Percentiles rank a stretch among this genome's conserved stretches.
These are phyloP conservation scores for Galemys pyrenaicus DNA, from an alignment of 2,113 vertebrate genomes.

Conservation along the genomic window DNA sequence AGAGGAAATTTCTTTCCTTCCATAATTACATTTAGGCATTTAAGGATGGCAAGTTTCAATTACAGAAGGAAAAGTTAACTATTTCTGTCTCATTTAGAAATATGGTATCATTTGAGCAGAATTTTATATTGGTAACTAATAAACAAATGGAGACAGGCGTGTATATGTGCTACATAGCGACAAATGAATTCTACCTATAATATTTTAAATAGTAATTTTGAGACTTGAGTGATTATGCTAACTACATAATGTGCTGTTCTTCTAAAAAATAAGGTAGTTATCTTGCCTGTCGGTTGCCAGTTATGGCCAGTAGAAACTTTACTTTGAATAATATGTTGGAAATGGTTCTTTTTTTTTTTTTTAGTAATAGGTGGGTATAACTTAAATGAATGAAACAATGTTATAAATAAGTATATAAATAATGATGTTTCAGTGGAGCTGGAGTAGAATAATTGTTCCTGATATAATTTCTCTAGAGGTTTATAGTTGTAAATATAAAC, in stretches of 20 bases:
- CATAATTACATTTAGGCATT: constrained; percentile 60
- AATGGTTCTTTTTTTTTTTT: not conserved
- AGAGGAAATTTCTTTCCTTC: constrained; percentile 65
- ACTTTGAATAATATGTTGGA: constrained; percentile 61
- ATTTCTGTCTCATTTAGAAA: constrained; percentile 55
- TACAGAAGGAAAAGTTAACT: constrained; percentile 61
- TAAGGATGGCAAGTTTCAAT: constrained; percentile 60
- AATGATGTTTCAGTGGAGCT: not conserved
- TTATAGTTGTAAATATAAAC: constrained; percentile 8
- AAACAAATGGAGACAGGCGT: constrained; percentile 42
- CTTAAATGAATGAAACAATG: constrained; percentile 8
- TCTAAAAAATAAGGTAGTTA: constrained; percentile 37
- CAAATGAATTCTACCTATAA: constrained; percentile 2
- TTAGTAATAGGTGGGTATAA: constrained; percentile 28
- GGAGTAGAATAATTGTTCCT: not conserved
- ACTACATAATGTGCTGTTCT: constrained; percentile 31
- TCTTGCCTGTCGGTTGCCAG: constrained; percentile 57
- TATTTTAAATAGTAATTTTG: constrained; percentile 60
- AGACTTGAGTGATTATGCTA: constrained; percentile 30
- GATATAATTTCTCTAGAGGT: constrained; percentile 40
- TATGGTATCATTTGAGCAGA: constrained; percentile 17
- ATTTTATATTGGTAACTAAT: constrained; percentile 57
- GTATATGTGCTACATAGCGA: not conserved
- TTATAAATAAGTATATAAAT: constrained; percentile 56
- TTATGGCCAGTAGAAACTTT: constrained; percentile 57